A percentile compares a stretch with the other conserved stretches of the same genome.
phyloP scores from a whole-genome alignment of 2,797 vertebrate species.

The Centropyge bicolor region DNA sequence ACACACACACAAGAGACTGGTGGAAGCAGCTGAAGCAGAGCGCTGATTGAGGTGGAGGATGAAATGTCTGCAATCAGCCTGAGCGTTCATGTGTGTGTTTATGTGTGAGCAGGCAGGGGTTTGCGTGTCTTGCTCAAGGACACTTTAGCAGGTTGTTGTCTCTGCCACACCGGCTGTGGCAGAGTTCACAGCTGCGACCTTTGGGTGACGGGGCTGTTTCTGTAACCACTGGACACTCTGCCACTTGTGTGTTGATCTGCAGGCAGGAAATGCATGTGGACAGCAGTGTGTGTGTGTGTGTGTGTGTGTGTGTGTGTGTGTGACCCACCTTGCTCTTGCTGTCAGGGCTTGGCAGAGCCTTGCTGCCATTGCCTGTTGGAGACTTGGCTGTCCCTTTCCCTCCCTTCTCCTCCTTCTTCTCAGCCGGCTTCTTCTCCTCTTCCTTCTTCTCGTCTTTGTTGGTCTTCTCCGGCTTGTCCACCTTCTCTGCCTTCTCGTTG shows the following conservation, averaged over 20 bases:
- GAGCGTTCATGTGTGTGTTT: neutral
- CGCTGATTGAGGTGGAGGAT: neutral
- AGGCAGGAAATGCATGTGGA: conserved; percentile 22
- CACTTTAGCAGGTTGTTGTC: conserved; percentile 27
- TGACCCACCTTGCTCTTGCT: conserved; percentile 92
- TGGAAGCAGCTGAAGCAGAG: conserved; percentile 18
- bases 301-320: conserved; percentile 16
- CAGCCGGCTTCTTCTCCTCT: conserved; percentile 70
- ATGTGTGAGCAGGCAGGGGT: neutral
- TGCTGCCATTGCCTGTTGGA: conserved; percentile 84
- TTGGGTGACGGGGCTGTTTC: conserved; percentile 28
- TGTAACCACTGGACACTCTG: conserved; percentile 5
- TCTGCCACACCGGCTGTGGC: conserved; percentile 27
- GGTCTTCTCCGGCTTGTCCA: conserved; percentile 83
- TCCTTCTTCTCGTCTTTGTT: conserved; percentile 76
- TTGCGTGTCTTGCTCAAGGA: conserved; percentile 48
- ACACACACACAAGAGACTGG: neutral
- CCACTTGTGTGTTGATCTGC: conserved; percentile 22
- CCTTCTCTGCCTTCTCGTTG: conserved; percentile 78
- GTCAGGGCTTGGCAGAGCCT: conserved; percentile 89
- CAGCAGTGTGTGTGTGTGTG: neutral
- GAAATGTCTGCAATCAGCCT: conserved; percentile 10
- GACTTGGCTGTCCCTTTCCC: conserved; percentile 78
- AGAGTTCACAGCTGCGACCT: conserved; percentile 44
- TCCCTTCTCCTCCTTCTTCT: conserved; percentile 77